Conservation (phyloP, 2,113 vertebrate genomes). For the Bos indicus region DNA sequence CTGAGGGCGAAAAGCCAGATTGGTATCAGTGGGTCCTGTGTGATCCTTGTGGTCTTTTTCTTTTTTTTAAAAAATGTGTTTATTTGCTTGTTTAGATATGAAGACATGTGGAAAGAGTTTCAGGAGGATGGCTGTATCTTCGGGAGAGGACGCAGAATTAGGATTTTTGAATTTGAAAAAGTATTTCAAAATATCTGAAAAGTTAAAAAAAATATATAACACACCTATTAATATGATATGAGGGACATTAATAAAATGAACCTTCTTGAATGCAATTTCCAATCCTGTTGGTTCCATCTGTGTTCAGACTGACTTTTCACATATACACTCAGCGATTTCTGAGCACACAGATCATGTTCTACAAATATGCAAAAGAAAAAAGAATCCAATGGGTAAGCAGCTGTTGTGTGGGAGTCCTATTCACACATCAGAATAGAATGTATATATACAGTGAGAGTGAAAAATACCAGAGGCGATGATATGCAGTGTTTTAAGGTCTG, state of each 20-base stretch:
- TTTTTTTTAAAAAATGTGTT: not conserved
- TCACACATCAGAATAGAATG: not conserved
- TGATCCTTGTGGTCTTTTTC: not conserved
- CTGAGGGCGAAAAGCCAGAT: not conserved
- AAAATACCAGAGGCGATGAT: not conserved
- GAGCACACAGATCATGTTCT: not conserved
- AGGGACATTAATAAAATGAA: not conserved
- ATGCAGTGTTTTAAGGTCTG: not conserved
- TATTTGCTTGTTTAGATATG: not conserved
- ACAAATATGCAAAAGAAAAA: fast-evolving
- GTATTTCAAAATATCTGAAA: not conserved
- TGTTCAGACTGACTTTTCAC: not conserved
- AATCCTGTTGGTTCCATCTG: too few relatives aligned
- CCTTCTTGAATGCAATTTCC: not conserved
- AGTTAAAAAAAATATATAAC: not conserved
- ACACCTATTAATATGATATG: not conserved
- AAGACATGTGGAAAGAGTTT: not conserved
- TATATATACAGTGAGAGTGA: not conserved
- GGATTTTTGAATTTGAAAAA: not conserved
- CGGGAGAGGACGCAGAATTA: not conserved
- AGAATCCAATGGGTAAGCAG: not conserved
- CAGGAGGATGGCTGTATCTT: not conserved
- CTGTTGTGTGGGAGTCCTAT: not conserved
- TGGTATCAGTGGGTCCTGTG: not conserved
- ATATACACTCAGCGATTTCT: not conserved